Base-by-base conservation (phyloP, 1,140 invertebrate genomes). In the Lerema accius region DNA sequence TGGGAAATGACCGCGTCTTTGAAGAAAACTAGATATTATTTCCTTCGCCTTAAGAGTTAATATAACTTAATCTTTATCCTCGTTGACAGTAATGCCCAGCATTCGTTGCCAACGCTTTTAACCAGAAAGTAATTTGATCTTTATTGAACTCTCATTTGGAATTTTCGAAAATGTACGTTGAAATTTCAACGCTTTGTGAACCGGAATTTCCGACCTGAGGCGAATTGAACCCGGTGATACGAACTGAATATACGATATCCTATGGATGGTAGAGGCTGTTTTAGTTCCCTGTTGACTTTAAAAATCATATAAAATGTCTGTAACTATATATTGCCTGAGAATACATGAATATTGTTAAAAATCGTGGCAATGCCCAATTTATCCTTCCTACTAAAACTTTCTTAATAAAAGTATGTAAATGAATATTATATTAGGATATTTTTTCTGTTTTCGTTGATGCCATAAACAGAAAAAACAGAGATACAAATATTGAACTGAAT, bases 91-190 rank as follows among this genome's bases (percentile, higher is more conserved):
- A 32, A 32, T 9, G 28, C 28, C 28, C 7, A 3, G 3, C 4
- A 32, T 32, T 32, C 4, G 28, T 32, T 32, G 28, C 28, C 28
- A 32, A 32, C 28, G 28, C 28, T 32, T 32, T 32, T 32, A 32
- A 32, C 28, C 28, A 9, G 28, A 32, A 32, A 32, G 28, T 32
- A 32, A 32, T 32, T 32, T 32, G 28, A 32, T 32, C 28, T 32
- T 43, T 61, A 49, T 63, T 51, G 60, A 49, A 23, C 11, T 37
- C 39, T 28, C 46, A 63, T 42, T 7, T 42, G 40, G 11, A 16
- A 14, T 15, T 42, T 16, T 16, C 40, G 13, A 42, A 42, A 16
- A 14, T 42, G 40, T 42, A 14, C 40, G 11, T 7, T 15, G 11
- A 42, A 16, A 16, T 13, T 42, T n/a, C 3, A 42, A 1, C 10